These are phyloP conservation scores for Prolemur simus DNA, from an alignment of 2,113 vertebrate species.

Conservation along the genomic window DNA sequence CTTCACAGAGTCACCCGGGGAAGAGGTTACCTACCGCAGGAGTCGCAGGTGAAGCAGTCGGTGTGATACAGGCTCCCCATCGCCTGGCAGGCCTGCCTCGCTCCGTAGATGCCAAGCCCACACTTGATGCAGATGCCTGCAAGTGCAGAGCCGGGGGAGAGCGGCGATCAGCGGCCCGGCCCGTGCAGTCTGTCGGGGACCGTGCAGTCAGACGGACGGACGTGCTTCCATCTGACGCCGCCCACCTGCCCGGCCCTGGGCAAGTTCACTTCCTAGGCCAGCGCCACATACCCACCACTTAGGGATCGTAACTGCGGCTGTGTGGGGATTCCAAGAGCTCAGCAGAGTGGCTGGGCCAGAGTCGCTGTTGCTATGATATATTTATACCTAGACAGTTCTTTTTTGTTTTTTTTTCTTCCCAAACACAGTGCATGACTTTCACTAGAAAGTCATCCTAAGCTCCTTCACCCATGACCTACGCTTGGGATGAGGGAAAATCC, in stretches of 20 bases:
- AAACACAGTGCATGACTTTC: too few relatives aligned
- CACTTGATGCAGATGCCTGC: slow-evolving; percentile 98
- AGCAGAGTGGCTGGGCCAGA: background rate
- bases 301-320: background rate
- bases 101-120: slow-evolving; percentile 97
- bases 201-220: background rate
- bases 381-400: background rate
- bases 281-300: rapidly evolving
- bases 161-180: background rate
- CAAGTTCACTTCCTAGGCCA: background rate
- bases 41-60: slow-evolving; percentile 98
- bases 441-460: background rate
- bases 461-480: background rate
- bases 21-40: slow-evolving; percentile 92
- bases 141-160: slow-evolving; percentile 68
- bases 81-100: slow-evolving; percentile 98
- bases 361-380: background rate
- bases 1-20: background rate
- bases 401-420: too few relatives aligned
- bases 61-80: slow-evolving; percentile 99
- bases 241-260: too few relatives aligned
- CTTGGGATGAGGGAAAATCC: background rate
- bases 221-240: background rate
- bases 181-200: background rate
- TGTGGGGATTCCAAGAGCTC: background rate